phyloP scores from a whole-genome alignment of 2,888 invertebrate genomes.

The Apotomis betuletana region DNA sequence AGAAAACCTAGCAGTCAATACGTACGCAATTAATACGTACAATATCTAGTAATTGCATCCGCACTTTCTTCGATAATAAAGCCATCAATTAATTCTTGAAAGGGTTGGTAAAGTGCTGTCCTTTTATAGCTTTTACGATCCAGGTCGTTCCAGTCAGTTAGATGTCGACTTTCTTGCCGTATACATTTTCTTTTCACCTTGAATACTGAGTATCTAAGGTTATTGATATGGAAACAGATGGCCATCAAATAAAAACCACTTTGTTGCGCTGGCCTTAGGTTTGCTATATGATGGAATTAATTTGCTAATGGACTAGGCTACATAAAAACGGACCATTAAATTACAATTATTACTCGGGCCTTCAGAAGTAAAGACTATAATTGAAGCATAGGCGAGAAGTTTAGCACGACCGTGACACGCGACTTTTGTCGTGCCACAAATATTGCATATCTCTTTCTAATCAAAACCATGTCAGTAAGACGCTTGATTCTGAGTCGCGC shows the following conservation, averaged over 20 bases:
- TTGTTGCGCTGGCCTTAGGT: conserved; percentile 16
- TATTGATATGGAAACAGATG: conserved; percentile 4
- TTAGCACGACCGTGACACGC: too few relatives aligned
- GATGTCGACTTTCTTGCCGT: conserved; percentile 9
- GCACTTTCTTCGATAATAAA: conserved; percentile 30
- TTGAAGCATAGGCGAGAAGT: too few relatives aligned
- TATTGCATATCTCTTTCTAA: too few relatives aligned
- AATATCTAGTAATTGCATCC: background rate
- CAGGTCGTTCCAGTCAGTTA: background rate
- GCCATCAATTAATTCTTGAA: conserved; percentile 9
- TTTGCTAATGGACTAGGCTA: conserved; percentile 22
- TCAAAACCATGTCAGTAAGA: too few relatives aligned
- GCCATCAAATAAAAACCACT: conserved; percentile 23
- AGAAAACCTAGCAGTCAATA: too few relatives aligned
- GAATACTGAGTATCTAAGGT: conserved; percentile 11
- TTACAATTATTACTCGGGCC: background rate
- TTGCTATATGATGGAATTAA: conserved; percentile 11
- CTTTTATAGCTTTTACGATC: conserved; percentile 21
- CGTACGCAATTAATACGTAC: too few relatives aligned
- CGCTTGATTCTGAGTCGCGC: too few relatives aligned
- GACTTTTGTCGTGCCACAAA: too few relatives aligned
- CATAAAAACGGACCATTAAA: background rate
- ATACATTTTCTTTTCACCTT: conserved; percentile 16
- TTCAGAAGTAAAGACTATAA: background rate
- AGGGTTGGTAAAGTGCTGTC: conserved; percentile 10